Evolutionary conservation across 2,797 vertebrate genomes (phyloP), one percentile per base, ranked within the genome.

Genomic region (Parambassis ranga): DNA sequence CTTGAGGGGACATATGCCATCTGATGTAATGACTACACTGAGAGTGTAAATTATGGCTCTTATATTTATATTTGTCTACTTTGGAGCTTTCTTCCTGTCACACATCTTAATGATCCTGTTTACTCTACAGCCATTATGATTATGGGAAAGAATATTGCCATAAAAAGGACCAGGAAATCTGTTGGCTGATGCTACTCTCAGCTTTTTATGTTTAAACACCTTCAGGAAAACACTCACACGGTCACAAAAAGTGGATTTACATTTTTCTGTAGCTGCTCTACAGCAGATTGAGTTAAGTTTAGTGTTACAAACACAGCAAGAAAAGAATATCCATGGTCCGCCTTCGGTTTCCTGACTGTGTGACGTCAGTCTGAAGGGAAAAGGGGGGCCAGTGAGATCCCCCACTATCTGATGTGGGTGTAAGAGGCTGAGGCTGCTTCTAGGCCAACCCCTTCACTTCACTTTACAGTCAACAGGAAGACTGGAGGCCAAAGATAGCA

Each of bases 391-490:
- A 16, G 2, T 68, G 71, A 85, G 66, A 83, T 79, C 75, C 79
- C 68, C 72, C 39, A 46, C 65, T 86, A 75, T 86, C 82, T 81
- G 71, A 65, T 56, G 60, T 55, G 68, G 81, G 81, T 71, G 65
- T 68, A 55, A 77, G 74, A 85, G 78, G 57, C 68, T 65, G 69
- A 65, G 68, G 68, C 85, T 79, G 72, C 75, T 71, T 75, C 75
- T 74, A 80, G 81, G 49, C 79, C 87, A 73, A 86, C 85, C 85
- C 71, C 79, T 79, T 82, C 63, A 82, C 79, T 89, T 86, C 86
- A 81, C 83, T n/a, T n/a, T 80, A 83, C 78, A 89, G 86, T 90
- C 87, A 92, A 92, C 90, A 92, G 91, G 92, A 93, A 92, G 81
- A 73, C 81, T 69, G 75, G 80, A 80, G 81, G 66, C 83, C 79